Percentiles rank a stretch among this genome's conserved stretches.
Conservation (phyloP, 2,113 vertebrate genomes). For the Apteryx owenii region DNA sequence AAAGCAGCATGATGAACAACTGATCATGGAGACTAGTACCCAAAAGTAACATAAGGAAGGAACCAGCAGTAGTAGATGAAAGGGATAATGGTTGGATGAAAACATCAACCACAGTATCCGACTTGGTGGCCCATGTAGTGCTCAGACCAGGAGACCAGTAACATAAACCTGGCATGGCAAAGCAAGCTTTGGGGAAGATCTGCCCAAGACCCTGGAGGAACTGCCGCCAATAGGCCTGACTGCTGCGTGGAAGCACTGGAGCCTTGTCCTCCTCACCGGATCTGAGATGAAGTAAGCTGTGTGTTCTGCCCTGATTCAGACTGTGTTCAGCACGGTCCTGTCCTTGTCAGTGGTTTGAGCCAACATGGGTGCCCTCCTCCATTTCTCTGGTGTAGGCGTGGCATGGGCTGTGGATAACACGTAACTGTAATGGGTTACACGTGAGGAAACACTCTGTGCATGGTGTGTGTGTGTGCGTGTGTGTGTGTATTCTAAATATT, state of each 20-base stretch:
- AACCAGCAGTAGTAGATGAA: neutral
- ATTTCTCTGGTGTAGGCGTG: rapidly evolving
- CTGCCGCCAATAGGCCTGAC: neutral
- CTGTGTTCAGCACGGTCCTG: rapidly evolving
- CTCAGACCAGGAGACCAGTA: neutral
- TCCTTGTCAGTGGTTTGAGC: neutral
- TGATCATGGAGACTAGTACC: neutral
- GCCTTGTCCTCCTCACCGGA: neutral
- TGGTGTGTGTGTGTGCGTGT: rapidly evolving
- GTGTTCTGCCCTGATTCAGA: too few relatives aligned
- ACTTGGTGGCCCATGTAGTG: neutral
- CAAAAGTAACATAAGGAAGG: neutral
- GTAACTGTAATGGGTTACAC: too few relatives aligned
- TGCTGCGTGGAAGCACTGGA: neutral
- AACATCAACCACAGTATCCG: neutral
- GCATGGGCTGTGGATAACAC: neutral
- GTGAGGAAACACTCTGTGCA: neutral
- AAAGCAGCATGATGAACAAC: neutral
- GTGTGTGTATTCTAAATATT: neutral
- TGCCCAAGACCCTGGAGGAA: neutral
- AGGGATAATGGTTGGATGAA: neutral
- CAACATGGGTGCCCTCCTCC: neutral
- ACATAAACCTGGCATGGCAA: neutral
- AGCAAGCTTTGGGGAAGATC: neutral
- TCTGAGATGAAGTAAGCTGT: neutral